Base-by-base conservation (phyloP, 2,888 invertebrate species). In the Pecten maximus region DNA sequence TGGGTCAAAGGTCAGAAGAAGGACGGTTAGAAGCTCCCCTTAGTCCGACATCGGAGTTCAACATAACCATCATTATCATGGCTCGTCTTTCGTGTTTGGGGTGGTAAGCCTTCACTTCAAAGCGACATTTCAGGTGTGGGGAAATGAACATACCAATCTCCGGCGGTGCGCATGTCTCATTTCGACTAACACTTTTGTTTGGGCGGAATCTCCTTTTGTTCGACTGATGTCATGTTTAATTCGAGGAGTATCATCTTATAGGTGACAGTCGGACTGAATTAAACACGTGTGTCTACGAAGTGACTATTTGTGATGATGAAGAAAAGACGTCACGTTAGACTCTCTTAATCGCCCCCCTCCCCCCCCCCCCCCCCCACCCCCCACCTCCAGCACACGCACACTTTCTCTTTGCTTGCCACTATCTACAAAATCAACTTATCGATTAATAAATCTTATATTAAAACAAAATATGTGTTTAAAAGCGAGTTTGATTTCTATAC, bases 181-280 rank as follows among this genome's bases (percentile, higher is more conserved):
- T 74, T 28, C 74, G 74, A 74, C 74, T 35, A 74, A 74, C 74
- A 74, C 74, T 74, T 74, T 74, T 74, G 74, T 74, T 74, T 74
- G 74, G 74, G 6, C 12, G 74, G 35, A 35, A 74, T 74, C 74
- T 28, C 23, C 74, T 0, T 54, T 74, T 74, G 74, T 74, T 74
- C 28, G 35, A 6, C 35, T 28, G 74, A 74, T 35, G 74, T 74
- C 74, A 74, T 74, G 74, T 74, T 74, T 35, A 28, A 35, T 54
- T 74, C 74, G 35, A 10, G 35, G 74, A 74, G 74, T 74, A 74
- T 74, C 35, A 74, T 74, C 74, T 74, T 74, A 15, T 35, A 74
- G 28, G 10, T 28, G 74, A 12, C 74, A 74, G 4, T 28, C 48
- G n/a, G 1, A 48, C 23, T 19, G 19, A 54, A n/a, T 10, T 8